Percentiles rank a stretch among this genome's conserved stretches.
Evolutionary conservation across 2,113 vertebrate genomes (phyloP).

Genomic region (Typhlomys cinereus): DNA sequence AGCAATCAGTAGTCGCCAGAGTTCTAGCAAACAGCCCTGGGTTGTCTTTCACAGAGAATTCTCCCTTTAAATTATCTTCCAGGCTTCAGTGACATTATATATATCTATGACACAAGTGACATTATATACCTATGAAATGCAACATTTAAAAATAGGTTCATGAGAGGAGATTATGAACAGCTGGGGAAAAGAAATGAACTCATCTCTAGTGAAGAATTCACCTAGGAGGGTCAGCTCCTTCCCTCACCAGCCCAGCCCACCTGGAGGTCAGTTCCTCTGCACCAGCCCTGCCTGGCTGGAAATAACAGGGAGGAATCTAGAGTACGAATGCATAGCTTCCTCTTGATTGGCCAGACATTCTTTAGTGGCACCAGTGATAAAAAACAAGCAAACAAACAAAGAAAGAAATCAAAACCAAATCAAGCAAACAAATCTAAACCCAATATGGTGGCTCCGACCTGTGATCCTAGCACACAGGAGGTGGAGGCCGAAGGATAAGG

Average conservation of each 20-base stretch:
- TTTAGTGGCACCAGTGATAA: conserved; percentile 3
- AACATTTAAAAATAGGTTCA: conserved; percentile 14
- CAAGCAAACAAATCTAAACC: not conserved
- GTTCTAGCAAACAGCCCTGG: not conserved
- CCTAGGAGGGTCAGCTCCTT: too few relatives aligned
- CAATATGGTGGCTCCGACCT: not conserved
- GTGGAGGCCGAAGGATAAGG: not conserved
- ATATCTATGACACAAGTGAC: conserved; percentile 13
- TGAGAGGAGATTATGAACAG: not conserved
- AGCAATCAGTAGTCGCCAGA: not conserved
- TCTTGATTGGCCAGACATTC: not conserved
- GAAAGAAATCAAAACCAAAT: not conserved
- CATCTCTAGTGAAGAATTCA: too few relatives aligned
- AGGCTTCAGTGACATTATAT: conserved; percentile 5
- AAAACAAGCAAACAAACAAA: not conserved
- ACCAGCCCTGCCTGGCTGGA: not conserved
- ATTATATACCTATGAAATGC: not conserved
- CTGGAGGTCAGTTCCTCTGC: not conserved
- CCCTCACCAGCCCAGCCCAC: too few relatives aligned
- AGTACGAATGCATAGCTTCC: not conserved
- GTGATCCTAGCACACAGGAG: not conserved
- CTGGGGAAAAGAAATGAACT: not conserved
- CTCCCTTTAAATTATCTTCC: not conserved
- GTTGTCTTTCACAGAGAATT: conserved; percentile 25
- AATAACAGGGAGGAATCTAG: not conserved